A percentile compares a stretch with the other conserved stretches of the same genome.
Conservation (phyloP, 2,113 vertebrate genomes). For the Chaetorhynchus papuensis region DNA sequence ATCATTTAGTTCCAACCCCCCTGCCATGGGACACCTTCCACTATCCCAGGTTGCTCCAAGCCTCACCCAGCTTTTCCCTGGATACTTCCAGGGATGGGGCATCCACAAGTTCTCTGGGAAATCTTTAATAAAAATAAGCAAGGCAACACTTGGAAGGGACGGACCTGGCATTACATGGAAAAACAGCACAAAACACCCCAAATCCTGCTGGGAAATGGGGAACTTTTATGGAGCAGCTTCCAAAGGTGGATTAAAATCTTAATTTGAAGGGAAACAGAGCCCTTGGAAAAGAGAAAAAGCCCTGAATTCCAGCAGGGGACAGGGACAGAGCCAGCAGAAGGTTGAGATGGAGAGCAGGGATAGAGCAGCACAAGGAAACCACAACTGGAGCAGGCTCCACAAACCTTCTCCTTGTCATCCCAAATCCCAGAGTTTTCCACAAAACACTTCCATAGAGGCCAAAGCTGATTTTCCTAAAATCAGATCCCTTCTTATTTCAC, state of each 20-base stretch:
- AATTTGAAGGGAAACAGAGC: neutral
- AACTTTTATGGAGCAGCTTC: neutral
- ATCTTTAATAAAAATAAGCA: neutral
- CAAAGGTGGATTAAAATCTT: neutral
- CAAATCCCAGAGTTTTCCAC: neutral
- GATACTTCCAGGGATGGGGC: neutral
- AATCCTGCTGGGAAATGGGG: neutral
- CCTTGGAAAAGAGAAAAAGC: fast-evolving
- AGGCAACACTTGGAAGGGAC: neutral
- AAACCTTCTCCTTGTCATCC: neutral
- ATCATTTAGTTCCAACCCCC: neutral
- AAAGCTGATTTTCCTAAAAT: neutral
- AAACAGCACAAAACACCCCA: neutral
- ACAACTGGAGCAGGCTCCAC: neutral
- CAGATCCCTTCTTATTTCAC: neutral
- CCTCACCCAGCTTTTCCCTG: neutral
- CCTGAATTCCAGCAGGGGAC: neutral
- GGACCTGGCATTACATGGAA: neutral
- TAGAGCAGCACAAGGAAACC: neutral
- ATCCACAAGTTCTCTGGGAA: neutral
- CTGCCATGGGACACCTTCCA: neutral
- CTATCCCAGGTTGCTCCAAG: neutral
- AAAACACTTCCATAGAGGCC: fast-evolving
- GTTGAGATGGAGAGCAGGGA: neutral
- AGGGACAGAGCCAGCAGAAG: neutral